These are phyloP conservation scores for Porites cylindrica DNA, from an alignment of 92 coral and sea anemone genomes.

Conservation along the genomic window DNA sequence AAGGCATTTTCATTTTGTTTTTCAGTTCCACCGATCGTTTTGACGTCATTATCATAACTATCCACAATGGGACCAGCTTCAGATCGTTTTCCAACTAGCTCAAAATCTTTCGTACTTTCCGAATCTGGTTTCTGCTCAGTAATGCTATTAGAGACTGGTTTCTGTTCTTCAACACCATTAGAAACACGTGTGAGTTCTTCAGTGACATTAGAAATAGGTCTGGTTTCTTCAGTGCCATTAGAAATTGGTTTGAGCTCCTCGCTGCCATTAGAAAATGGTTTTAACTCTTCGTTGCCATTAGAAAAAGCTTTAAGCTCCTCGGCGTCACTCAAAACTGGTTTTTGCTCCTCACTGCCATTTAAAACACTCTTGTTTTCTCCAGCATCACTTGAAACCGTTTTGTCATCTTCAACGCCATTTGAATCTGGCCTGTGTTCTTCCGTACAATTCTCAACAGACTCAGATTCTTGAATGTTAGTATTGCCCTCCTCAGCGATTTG, in stretches of 20 bases:
- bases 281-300: background rate
- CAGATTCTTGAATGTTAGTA: slow-evolving; percentile 7
- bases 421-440: background rate
- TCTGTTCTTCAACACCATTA: background rate
- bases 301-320: background rate
- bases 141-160: background rate
- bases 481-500: background rate
- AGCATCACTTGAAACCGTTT: background rate
- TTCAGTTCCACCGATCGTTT: background rate
- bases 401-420: background rate
- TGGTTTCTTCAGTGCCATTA: background rate
- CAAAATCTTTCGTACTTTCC: too few species aligned
- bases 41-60: background rate
- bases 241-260: background rate
- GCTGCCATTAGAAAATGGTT: background rate
- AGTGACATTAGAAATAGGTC: background rate
- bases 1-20: background rate
- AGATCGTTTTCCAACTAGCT: too few species aligned
- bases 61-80: background rate
- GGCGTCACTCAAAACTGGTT: background rate
- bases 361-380: background rate
- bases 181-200: background rate
- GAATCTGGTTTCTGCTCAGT: background rate
- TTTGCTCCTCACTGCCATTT: background rate
- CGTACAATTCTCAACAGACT: background rate